These are phyloP conservation scores for Epinephelus lanceolatus DNA, from an alignment of 2,113 vertebrate genomes.

Conservation along the genomic window DNA sequence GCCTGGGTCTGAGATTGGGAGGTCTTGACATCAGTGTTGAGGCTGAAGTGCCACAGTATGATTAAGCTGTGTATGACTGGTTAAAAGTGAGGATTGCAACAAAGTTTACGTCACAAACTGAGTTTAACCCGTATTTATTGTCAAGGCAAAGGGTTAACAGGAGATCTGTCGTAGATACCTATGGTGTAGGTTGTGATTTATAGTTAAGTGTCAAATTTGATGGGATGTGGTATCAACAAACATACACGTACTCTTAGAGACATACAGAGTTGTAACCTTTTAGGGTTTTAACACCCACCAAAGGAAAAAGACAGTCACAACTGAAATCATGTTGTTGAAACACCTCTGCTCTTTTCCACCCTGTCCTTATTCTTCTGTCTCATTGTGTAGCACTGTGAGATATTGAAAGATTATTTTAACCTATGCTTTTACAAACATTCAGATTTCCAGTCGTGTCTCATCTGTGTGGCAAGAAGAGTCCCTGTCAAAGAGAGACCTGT, in stretches of 20 bases:
- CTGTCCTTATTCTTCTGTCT: background rate
- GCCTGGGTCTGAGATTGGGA: background rate
- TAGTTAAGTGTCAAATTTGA: background rate
- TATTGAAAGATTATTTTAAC: background rate
- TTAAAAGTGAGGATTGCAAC: background rate
- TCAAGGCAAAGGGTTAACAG: background rate
- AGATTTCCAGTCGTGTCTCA: conserved; percentile 99
- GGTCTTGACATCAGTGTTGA: background rate
- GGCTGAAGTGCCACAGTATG: background rate
- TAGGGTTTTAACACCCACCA: too few relatives aligned
- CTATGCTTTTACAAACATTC: background rate
- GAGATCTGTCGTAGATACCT: background rate
- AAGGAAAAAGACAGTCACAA: background rate
- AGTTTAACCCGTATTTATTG: background rate
- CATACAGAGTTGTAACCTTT: too few relatives aligned
- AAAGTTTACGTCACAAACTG: background rate
- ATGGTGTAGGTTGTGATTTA: too few relatives aligned
- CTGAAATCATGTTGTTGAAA: background rate
- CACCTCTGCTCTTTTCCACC: background rate
- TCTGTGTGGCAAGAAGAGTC: conserved; percentile 96
- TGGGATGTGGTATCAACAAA: background rate
- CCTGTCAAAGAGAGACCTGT: conserved; percentile 93
- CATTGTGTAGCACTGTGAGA: background rate
- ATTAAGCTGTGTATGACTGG: background rate
- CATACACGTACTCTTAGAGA: too few relatives aligned